These are phyloP conservation scores for Nannobrachium achirus DNA, from an alignment of 2,113 vertebrate species.

Conservation along the genomic window DNA sequence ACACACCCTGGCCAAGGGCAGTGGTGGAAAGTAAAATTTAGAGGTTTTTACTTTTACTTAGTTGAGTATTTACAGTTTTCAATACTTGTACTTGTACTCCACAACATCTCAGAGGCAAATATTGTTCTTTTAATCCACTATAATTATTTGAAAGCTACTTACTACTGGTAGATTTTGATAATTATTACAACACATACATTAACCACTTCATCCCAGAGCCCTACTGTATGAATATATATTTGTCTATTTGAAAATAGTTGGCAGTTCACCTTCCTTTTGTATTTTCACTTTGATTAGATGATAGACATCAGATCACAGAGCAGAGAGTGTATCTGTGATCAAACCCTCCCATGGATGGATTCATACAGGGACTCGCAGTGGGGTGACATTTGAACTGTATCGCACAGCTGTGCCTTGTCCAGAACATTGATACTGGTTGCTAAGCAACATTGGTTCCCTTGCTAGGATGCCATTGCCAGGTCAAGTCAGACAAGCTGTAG, in stretches of 20 bases:
- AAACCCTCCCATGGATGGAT: conserved; percentile 23
- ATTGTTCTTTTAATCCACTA: not conserved
- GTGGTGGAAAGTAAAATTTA: too few species aligned
- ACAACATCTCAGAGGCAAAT: too few species aligned
- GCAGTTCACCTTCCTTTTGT: not conserved
- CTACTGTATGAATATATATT: not conserved
- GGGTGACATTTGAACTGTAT: conserved; percentile 58
- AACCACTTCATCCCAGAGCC: not conserved
- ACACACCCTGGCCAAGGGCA: too few species aligned
- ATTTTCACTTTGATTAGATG: conserved; percentile 7
- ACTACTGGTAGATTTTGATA: too few species aligned
- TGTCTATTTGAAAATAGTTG: not conserved
- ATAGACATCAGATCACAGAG: not conserved
- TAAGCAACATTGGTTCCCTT: conserved; percentile 77
- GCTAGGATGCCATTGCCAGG: conserved; percentile 66
- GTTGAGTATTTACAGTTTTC: too few species aligned
- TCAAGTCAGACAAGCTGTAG: conserved; percentile 46
- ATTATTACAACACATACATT: not conserved
- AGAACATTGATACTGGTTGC: conserved; percentile 71
- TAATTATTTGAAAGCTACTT: not conserved
- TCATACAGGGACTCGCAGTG: conserved; percentile 39
- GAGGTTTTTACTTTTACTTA: too few species aligned
- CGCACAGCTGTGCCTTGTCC: conserved; percentile 39
- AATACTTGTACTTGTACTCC: too few species aligned
- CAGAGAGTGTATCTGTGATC: conserved; percentile 1